A percentile compares a stretch with the other conserved stretches of the same genome.
These are phyloP conservation scores for Crotophaga sulcirostris DNA, from an alignment of 2,113 vertebrate genomes.

Conservation along the genomic window DNA sequence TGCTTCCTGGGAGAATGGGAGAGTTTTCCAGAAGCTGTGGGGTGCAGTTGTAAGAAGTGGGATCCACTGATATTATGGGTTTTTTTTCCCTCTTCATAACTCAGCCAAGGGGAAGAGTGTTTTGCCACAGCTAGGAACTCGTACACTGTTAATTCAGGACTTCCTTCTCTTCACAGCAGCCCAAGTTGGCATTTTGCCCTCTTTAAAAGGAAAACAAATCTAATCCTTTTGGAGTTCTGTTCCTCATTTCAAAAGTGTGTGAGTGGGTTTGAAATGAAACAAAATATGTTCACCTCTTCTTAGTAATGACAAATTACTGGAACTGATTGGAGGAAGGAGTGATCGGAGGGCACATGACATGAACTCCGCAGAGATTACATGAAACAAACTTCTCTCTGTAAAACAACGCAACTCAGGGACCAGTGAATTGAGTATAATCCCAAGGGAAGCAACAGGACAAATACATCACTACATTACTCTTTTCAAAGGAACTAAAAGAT, in stretches of 20 bases:
- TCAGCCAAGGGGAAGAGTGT: not conserved
- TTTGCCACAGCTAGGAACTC: not conserved
- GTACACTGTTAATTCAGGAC: constrained; percentile 28
- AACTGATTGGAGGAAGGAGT: constrained; percentile 2
- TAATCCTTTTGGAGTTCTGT: constrained; percentile 50
- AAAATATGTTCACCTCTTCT: constrained; percentile 48
- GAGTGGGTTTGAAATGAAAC: constrained; percentile 51
- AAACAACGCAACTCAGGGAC: not conserved
- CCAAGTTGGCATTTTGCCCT: constrained; percentile 28
- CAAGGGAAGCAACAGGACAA: not conserved
- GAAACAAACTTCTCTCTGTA: not conserved
- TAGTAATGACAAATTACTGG: constrained; percentile 2
- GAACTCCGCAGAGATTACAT: not conserved
- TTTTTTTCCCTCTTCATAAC: not conserved
- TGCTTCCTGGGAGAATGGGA: not conserved
- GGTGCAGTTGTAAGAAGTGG: not conserved
- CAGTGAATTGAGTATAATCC: not conserved
- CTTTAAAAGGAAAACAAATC: constrained; percentile 52
- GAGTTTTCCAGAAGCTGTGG: not conserved
- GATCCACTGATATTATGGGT: not conserved
- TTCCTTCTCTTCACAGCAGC: constrained; percentile 38
- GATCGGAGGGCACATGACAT: not conserved
- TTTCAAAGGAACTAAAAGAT: not conserved
- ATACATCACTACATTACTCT: not conserved
- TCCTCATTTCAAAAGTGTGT: constrained; percentile 44